A percentile compares a stretch with the other conserved stretches of the same genome.
phyloP scores from a whole-genome alignment of 2,888 invertebrate genomes.

The Drosophila parthenogenetica region DNA sequence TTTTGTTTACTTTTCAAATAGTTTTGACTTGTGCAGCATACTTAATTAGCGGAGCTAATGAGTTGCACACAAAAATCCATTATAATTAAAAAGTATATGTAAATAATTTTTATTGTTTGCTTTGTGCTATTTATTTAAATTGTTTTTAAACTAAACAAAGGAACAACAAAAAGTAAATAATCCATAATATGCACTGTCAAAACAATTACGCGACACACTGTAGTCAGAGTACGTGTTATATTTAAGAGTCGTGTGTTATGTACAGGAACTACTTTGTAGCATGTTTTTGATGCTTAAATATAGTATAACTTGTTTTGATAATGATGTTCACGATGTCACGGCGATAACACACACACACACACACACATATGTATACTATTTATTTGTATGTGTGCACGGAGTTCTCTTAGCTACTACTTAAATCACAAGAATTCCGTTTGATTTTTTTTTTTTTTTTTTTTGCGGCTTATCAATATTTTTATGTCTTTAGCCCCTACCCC shows the following conservation, averaged over 20 bases:
- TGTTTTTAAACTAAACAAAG: neutral
- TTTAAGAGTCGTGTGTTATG: neutral
- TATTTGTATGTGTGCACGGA: neutral
- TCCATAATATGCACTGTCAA: neutral
- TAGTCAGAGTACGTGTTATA: neutral
- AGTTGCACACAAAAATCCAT: too few relatives aligned
- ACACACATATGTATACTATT: neutral
- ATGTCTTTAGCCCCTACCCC: conserved; percentile 25
- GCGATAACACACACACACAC: conserved; percentile 19
- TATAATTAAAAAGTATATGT: too few relatives aligned
- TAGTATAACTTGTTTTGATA: conserved; percentile 23
- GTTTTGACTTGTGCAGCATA: too few relatives aligned
- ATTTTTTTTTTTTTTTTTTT: neutral
- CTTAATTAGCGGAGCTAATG: too few relatives aligned
- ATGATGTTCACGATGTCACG: conserved; percentile 25
- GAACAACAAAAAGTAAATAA: neutral
- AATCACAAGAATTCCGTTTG: conserved; percentile 43
- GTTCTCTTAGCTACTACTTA: conserved; percentile 5
- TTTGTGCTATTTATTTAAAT: too few relatives aligned
- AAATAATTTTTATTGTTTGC: too few relatives aligned
- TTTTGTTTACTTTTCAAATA: too few relatives aligned
- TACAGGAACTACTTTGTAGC: conserved; percentile 18
- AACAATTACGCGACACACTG: neutral
- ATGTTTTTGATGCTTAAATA: conserved; percentile 7
- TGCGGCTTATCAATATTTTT: conserved; percentile 38